These are phyloP conservation scores for Rugalucina vietnamica DNA, from an alignment of 2,888 invertebrate genomes.

Conservation along the genomic window DNA sequence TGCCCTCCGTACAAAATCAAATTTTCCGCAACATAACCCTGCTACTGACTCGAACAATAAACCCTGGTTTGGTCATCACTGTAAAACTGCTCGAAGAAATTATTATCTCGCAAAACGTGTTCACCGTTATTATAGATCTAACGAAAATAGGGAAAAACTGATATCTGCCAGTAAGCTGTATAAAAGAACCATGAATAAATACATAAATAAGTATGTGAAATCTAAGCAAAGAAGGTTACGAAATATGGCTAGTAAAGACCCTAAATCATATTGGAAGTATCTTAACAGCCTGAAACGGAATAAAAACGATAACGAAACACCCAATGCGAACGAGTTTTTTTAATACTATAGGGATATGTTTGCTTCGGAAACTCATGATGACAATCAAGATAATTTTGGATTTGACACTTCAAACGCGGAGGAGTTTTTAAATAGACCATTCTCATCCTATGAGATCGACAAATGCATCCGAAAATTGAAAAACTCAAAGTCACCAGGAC, in stretches of 20 bases:
- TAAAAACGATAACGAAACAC: background rate
- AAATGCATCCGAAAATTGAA: no score
- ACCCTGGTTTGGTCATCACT: constrained; percentile 27
- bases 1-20: background rate
- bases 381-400: no score
- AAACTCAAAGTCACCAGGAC: no score
- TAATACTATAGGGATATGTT: no score
- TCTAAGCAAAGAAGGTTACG: background rate
- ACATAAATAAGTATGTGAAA: background rate
- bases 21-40: background rate
- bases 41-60: constrained; percentile 12
- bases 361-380: no score
- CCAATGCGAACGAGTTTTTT: no score
- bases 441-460: no score
- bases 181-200: constrained; percentile 18
- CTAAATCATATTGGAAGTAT: constrained; percentile 26
- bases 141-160: background rate
- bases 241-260: background rate
- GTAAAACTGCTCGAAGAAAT: background rate
- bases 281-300: background rate
- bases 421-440: no score
- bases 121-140: background rate
- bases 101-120: constrained; percentile 3
- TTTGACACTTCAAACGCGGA: no score
- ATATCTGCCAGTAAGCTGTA: background rate